These are phyloP conservation scores for Pelecanus crispus DNA, from an alignment of 2,113 vertebrate genomes.

Conservation along the genomic window DNA sequence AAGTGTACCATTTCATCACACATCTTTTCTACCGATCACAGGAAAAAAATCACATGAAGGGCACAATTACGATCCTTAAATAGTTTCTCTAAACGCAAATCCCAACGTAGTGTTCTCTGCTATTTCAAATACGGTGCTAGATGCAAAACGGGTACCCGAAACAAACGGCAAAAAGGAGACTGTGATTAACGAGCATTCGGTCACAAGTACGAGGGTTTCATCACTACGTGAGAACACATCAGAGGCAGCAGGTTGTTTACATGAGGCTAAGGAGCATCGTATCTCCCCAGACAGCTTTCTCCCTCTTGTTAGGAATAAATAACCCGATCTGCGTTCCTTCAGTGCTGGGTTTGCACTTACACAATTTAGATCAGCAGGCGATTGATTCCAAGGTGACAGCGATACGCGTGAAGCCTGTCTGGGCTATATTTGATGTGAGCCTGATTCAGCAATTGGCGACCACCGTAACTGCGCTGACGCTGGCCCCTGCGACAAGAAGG, in stretches of 20 bases:
- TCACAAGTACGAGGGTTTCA: neutral
- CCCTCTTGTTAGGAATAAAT: neutral
- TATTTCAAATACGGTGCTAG: neutral
- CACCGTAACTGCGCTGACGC: fast-evolving
- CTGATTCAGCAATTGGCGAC: neutral
- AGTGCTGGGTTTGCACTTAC: neutral
- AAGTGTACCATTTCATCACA: conserved; percentile 1
- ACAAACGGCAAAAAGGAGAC: neutral
- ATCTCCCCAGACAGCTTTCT: neutral
- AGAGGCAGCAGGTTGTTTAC: conserved; percentile 12
- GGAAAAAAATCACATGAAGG: neutral
- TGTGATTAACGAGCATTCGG: neutral
- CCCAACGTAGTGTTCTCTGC: neutral
- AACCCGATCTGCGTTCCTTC: fast-evolving
- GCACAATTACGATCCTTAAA: conserved; percentile 10
- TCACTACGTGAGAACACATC: neutral
- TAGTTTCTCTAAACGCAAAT: neutral
- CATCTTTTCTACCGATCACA: neutral
- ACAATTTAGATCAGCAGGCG: neutral
- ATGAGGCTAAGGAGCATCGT: neutral
- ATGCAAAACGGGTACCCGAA: neutral
- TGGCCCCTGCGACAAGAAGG: fast-evolving
- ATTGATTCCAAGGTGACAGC: neutral
- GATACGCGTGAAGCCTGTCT: neutral
- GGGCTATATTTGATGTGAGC: neutral